phyloP scores from a whole-genome alignment of 2,113 vertebrate genomes.

The Ranitomeya imitator region DNA sequence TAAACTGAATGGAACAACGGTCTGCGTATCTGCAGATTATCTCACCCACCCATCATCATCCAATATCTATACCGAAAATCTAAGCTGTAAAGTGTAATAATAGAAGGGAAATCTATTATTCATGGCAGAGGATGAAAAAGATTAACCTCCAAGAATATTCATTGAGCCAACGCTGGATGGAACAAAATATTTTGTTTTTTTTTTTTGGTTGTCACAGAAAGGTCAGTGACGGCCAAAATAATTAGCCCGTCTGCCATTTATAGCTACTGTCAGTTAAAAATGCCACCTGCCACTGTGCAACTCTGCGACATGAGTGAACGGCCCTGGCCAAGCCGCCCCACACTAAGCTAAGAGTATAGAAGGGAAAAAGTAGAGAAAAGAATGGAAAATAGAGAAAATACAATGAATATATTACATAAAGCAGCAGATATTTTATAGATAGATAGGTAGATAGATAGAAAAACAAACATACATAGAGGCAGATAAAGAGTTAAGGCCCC shows the following conservation, averaged over 20 bases:
- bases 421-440: too few relatives aligned
- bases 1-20: neutral
- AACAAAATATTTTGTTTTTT: conserved; percentile 8
- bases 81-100: neutral
- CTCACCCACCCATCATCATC: neutral
- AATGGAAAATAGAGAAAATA: too few relatives aligned
- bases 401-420: too few relatives aligned
- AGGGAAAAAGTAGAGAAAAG: neutral
- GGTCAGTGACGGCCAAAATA: neutral
- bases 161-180: neutral
- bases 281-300: conserved; percentile 4
- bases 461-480: too few relatives aligned
- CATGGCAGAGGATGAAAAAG: neutral
- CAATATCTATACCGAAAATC: neutral
- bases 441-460: too few relatives aligned
- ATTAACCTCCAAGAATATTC: conserved; percentile 17
- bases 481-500: too few relatives aligned
- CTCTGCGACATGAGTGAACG: neutral
- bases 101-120: conserved; percentile 31
- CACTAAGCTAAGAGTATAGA: neutral
- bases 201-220: conserved; percentile 11
- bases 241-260: conserved; percentile 27
- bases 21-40: neutral
- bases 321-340: neutral
- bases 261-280: neutral